Percentiles rank a stretch among this genome's conserved stretches.
These are phyloP conservation scores for Tichodroma muraria DNA, from an alignment of 2,113 vertebrate species.

Conservation along the genomic window DNA sequence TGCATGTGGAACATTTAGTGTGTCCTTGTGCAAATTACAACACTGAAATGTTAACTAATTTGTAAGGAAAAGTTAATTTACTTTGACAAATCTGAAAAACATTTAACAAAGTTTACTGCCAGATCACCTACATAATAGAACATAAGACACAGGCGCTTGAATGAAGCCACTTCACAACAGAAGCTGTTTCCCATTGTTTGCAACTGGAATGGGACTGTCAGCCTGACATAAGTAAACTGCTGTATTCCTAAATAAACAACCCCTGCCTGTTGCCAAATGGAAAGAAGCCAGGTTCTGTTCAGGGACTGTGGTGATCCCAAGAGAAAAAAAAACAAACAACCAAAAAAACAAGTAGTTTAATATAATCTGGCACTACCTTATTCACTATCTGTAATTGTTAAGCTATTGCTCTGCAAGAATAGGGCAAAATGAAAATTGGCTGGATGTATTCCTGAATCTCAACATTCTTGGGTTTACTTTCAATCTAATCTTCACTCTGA, in stretches of 20 bases:
- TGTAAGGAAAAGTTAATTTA: not conserved
- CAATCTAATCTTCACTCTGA: not conserved
- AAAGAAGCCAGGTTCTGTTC: not conserved
- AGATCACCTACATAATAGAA: not conserved
- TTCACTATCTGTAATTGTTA: not conserved
- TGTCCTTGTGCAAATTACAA: not conserved
- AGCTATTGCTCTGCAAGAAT: conserved; percentile 39
- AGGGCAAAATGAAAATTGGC: conserved; percentile 42
- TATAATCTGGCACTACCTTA: conserved; percentile 27
- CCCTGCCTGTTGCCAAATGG: not conserved
- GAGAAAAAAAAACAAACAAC: not conserved
- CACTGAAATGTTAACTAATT: not conserved
- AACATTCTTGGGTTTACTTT: not conserved
- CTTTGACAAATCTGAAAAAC: not conserved
- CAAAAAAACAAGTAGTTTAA: not conserved
- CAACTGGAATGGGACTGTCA: not conserved
- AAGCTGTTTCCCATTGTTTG: not conserved
- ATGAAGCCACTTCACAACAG: not conserved
- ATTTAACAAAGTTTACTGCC: not conserved
- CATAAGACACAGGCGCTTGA: not conserved
- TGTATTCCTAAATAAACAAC: conserved; percentile 22
- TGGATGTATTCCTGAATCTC: not conserved
- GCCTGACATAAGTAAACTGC: not conserved
- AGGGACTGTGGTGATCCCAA: not conserved
- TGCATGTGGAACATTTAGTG: not conserved